These are phyloP conservation scores for Arnoldichthys spilopterus DNA, from an alignment of 2,797 vertebrate species.

Conservation along the genomic window DNA sequence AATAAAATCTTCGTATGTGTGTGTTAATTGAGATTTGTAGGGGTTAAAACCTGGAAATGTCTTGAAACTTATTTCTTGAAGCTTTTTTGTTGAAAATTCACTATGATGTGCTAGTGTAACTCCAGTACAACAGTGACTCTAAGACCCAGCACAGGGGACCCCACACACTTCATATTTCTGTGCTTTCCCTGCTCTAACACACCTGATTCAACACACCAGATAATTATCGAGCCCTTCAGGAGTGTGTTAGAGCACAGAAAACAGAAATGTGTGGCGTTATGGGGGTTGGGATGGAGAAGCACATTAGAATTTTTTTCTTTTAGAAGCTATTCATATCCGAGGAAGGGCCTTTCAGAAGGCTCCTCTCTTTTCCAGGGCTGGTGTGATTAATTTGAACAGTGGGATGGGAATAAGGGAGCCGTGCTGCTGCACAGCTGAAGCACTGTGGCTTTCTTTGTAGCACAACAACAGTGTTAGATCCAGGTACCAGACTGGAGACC, in stretches of 20 bases:
- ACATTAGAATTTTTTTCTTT: not conserved
- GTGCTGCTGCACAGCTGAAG: not conserved
- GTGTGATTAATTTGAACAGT: constrained; percentile 13
- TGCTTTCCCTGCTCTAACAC: not conserved
- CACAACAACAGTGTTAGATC: not conserved
- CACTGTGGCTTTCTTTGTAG: not conserved
- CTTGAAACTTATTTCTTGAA: too few species aligned
- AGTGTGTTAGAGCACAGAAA: constrained; percentile 7
- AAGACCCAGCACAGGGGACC: not conserved
- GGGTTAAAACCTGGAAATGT: too few species aligned
- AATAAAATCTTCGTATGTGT: too few species aligned
- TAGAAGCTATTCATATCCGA: constrained; percentile 9
- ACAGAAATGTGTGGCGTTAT: not conserved
- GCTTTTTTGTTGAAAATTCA: too few species aligned
- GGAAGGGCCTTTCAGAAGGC: not conserved
- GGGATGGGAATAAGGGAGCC: not conserved
- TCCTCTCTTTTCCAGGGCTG: constrained; percentile 10
- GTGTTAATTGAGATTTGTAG: too few species aligned
- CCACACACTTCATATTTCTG: not conserved
- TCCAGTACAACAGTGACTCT: constrained; percentile 17
- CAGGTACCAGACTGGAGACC: not conserved
- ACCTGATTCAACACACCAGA: constrained; percentile 29
- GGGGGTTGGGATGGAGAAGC: not conserved
- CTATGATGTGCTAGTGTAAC: not conserved
- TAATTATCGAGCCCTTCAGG: constrained; percentile 12